Conservation (phyloP, 2,888 invertebrate species). For the Melinaea marsaeus region DNA sequence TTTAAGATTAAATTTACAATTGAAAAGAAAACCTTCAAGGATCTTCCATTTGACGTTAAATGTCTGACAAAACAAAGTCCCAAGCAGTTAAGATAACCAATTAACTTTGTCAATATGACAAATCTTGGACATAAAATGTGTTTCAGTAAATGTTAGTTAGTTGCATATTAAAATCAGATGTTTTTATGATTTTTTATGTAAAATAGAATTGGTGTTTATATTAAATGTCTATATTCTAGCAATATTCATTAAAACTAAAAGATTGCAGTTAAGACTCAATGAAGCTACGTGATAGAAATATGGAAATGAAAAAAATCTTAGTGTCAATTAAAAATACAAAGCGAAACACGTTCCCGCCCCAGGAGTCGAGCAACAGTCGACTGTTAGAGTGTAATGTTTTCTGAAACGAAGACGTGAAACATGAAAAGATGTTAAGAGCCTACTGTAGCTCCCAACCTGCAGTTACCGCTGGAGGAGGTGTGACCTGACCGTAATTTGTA, state of each 20-base stretch:
- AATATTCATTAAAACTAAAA: too few species aligned
- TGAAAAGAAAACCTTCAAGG: too few species aligned
- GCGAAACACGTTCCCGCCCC: conserved; percentile 2
- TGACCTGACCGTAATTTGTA: conserved; percentile 26
- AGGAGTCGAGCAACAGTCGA: conserved; percentile 21
- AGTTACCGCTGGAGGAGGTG: conserved; percentile 20
- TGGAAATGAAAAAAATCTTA: background rate
- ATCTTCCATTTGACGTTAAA: too few species aligned
- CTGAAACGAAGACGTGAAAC: conserved; percentile 21
- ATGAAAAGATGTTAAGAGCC: conserved; percentile 36
- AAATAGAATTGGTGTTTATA: background rate
- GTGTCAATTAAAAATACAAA: conserved; percentile 13
- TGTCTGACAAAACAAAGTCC: background rate
- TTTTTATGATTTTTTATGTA: background rate
- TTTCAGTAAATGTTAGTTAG: background rate
- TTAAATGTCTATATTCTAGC: too few species aligned
- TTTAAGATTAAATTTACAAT: too few species aligned
- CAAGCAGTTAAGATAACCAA: background rate
- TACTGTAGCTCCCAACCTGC: conserved; percentile 22
- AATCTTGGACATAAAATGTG: conserved; percentile 1
- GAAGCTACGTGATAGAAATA: background rate
- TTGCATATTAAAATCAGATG: background rate
- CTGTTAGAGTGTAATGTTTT: conserved; percentile 31
- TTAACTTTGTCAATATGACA: background rate
- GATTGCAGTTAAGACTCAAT: background rate